Conservation (phyloP, 2,888 invertebrate species). For the Drosophila mulleri region DNA sequence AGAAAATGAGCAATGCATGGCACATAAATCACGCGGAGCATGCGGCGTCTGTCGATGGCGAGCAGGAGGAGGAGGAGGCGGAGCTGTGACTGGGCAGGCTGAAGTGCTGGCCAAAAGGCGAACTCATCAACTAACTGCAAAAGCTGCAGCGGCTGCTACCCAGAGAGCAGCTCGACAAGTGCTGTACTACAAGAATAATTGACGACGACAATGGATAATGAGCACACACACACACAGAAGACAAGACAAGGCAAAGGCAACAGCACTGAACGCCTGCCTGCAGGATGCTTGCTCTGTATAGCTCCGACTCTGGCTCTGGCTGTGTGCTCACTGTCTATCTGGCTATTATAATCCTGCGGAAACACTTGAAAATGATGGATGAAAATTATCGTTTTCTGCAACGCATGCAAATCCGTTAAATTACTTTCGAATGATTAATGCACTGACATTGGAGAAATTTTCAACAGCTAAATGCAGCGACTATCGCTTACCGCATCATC, state of each 20-base stretch:
- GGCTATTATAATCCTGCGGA: slow-evolving; percentile 78
- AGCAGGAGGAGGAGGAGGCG: not conserved
- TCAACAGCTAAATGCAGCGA: slow-evolving; percentile 46
- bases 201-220: slow-evolving; percentile 77
- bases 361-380: slow-evolving; percentile 80
- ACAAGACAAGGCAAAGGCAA: not conserved
- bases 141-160: slow-evolving; percentile 46
- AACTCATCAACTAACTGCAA: slow-evolving; percentile 78
- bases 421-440: slow-evolving; percentile 80
- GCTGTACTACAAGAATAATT: slow-evolving; percentile 74
- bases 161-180: slow-evolving; percentile 44
- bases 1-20: slow-evolving; percentile 59
- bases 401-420: slow-evolving; percentile 80
- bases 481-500: slow-evolving; percentile 33
- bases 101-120: slow-evolving; percentile 30
- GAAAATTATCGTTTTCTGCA: slow-evolving; percentile 81
- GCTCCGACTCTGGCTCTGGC: not conserved
- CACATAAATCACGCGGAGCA: slow-evolving; percentile 57
- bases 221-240: slow-evolving; percentile 34
- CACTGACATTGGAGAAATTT: slow-evolving; percentile 48
- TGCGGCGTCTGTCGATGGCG: not conserved
- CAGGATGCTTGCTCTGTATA: slow-evolving; percentile 28
- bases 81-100: not conserved
- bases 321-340: slow-evolving; percentile 34
- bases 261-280: slow-evolving; percentile 6